phyloP scores from a whole-genome alignment of 2,888 invertebrate genomes.

The Melipona beecheii region DNA sequence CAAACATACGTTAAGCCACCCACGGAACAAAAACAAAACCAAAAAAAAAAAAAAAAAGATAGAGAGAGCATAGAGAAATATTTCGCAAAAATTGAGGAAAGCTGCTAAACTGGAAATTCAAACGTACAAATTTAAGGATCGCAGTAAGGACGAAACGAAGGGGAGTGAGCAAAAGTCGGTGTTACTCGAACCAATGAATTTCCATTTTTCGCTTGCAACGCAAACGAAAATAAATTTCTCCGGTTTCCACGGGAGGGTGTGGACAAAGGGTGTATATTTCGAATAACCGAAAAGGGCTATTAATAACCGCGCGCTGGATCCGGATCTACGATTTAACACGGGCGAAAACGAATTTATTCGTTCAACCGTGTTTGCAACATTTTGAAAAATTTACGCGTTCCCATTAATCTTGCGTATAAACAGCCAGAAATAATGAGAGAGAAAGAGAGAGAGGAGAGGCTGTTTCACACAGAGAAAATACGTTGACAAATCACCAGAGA shows the following conservation, averaged over 20 bases:
- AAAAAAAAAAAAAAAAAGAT: no score
- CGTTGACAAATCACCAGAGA: constrained; percentile 23
- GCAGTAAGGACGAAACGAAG: no score
- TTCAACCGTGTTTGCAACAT: not conserved
- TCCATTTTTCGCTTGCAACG: not conserved
- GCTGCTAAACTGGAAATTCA: no score
- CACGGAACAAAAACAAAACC: no score
- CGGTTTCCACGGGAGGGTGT: not conserved
- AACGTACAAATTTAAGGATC: no score
- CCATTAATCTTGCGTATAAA: not conserved
- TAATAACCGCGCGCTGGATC: not conserved
- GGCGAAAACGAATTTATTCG: not conserved
- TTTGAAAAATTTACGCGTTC: constrained; percentile 16
- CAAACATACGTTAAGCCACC: no score
- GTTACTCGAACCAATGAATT: not conserved
- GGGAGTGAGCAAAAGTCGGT: no score
- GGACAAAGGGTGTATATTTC: not conserved
- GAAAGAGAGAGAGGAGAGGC: not conserved
- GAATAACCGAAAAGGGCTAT: not conserved
- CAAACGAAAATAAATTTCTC: not conserved
- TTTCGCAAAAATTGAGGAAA: no score
- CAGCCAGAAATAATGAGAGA: not conserved
- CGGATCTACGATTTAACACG: not conserved
- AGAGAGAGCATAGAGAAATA: no score
- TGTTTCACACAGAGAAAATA: constrained; percentile 1